These are phyloP conservation scores for Chlorodrepanis virens DNA, from an alignment of 2,113 vertebrate genomes.

Conservation along the genomic window DNA sequence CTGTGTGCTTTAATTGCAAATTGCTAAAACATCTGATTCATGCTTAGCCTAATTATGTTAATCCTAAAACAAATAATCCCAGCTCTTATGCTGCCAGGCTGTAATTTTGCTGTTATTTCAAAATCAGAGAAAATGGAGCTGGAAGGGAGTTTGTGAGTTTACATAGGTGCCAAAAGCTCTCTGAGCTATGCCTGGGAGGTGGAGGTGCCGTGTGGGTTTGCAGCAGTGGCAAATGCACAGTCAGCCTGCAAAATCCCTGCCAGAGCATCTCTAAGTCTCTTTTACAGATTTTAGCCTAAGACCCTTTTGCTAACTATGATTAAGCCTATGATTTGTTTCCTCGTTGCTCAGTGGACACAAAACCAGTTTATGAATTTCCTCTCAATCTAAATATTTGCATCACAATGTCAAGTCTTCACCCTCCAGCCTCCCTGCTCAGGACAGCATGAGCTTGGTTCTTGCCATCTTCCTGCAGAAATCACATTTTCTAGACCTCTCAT, in stretches of 20 bases:
- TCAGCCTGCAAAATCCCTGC: background rate
- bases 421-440: background rate
- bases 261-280: background rate
- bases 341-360: fast-evolving
- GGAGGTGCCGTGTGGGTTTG: background rate
- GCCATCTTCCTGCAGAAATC: background rate
- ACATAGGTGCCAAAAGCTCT: background rate
- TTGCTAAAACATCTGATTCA: constrained; percentile 32
- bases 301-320: background rate
- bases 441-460: background rate
- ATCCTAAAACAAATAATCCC: constrained; percentile 50
- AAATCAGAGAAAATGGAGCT: constrained; percentile 6
- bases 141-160: background rate
- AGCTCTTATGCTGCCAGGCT: background rate
- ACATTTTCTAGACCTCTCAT: background rate
- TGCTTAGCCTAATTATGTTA: constrained; percentile 40
- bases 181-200: fast-evolving
- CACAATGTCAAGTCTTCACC: background rate
- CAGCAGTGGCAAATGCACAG: background rate
- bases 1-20: background rate
- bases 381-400: background rate
- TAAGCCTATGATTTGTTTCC: background rate
- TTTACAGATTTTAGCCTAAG: background rate
- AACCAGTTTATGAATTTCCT: background rate
- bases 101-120: constrained; percentile 43